Evolutionary conservation across 2,888 invertebrate species (phyloP).

Genomic region (Agapetus fuscipes): DNA sequence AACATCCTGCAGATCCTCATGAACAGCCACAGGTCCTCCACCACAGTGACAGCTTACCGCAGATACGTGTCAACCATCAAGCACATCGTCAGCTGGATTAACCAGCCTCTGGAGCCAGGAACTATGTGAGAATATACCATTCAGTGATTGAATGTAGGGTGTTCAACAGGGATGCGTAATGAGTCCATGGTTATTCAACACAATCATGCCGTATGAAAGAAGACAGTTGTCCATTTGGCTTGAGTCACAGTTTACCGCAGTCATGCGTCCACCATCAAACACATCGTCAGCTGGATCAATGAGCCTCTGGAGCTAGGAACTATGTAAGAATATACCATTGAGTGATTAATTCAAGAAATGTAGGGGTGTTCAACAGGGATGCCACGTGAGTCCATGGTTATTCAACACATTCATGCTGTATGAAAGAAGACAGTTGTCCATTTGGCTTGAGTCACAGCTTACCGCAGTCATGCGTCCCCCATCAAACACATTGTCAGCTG

Average conservation of each 20-base stretch:
- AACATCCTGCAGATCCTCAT: conserved; percentile 62
- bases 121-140: conserved; percentile 49
- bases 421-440: too few species aligned
- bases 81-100: conserved; percentile 73
- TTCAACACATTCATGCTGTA: too few species aligned
- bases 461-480: conserved; percentile 70
- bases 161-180: too few species aligned
- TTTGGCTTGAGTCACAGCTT: conserved; percentile 58
- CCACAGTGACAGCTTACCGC: conserved; percentile 54
- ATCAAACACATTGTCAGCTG: conserved; percentile 66
- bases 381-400: too few species aligned
- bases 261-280: conserved; percentile 69
- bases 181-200: too few species aligned
- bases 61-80: conserved; percentile 71
- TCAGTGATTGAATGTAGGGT: too few species aligned
- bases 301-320: conserved; percentile 53
- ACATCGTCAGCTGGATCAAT: conserved; percentile 71
- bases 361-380: too few species aligned
- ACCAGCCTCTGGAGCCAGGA: conserved; percentile 52
- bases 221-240: too few species aligned
- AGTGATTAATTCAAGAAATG: too few species aligned
- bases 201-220: too few species aligned
- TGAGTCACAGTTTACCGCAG: conserved; percentile 62
- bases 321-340: conserved; percentile 47
- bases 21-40: conserved; percentile 61